phyloP scores from a whole-genome alignment of 2,797 vertebrate species.

The Galago senegalensis region DNA sequence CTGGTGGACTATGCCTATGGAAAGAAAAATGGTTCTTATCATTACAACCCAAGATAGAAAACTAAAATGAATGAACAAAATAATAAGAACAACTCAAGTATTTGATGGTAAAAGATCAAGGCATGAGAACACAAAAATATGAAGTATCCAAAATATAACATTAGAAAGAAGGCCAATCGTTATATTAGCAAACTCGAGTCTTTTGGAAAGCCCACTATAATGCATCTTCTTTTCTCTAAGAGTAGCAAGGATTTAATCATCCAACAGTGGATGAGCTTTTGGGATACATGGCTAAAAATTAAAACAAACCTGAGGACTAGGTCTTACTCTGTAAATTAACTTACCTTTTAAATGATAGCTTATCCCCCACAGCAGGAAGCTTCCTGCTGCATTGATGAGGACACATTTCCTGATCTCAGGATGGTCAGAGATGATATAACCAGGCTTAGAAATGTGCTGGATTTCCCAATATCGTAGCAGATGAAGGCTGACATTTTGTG shows the following conservation, averaged over 20 bases:
- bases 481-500: not conserved
- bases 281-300: not conserved
- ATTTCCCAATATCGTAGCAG: not conserved
- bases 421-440: accelerated
- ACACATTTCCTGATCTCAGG: accelerated
- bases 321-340: not conserved
- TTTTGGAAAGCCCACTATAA: not conserved
- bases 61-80: not conserved
- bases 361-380: not conserved
- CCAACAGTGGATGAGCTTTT: not conserved
- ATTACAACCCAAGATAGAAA: not conserved
- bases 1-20: accelerated
- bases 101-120: not conserved
- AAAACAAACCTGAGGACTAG: not conserved
- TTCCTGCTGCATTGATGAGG: not conserved
- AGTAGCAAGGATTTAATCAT: not conserved
- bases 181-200: accelerated
- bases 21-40: not conserved
- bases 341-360: not conserved
- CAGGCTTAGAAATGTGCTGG: accelerated
- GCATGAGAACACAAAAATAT: not conserved
- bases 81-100: not conserved
- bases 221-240: too few species aligned
- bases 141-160: not conserved
- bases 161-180: not conserved